Evolutionary conservation across 2,113 vertebrate genomes (phyloP), one percentile per base, ranked within the genome.

Genomic region (Oreocharis arfaki): DNA sequence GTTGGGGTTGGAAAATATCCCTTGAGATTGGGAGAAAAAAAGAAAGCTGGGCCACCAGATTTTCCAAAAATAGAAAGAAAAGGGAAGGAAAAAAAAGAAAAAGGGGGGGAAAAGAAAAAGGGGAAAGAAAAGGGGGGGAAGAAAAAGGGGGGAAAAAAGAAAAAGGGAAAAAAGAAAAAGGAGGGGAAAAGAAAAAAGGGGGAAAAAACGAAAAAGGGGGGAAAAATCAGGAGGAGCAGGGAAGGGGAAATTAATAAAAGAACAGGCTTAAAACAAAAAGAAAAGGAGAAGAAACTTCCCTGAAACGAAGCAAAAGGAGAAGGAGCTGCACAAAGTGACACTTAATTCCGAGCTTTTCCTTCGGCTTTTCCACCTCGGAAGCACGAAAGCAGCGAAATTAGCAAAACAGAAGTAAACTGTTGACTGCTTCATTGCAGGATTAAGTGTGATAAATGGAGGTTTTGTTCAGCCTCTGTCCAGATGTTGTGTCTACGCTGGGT

Each of bases 391-490:
- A 96, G 97, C 97, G 97, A 98, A 98, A 98, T 98, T 98, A 98
- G 98, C 98, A 98, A 98, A 98, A 98, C 98, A 99, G 98, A 98
- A 99, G 98, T 98, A 98, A 98, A 99, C 98, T 98, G 98, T 98
- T 98, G 98, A 99, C 98, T 98, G 98, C 98, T 98, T 98, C 98
- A 98, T 99, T 98, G 98, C 97, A 96, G 98, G 98, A 98, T 99
- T 99, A 99, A 99, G 97, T 98, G 98, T 99, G 98, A 99, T 99
- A 99, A 99, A 99, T 99, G 98, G 99, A 97, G 98, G 98, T 99
- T 99, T 99, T 99, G 99, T 99, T 99, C 99, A 98, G 98, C 98
- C 98, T 98, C 98, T 97, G 98, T 99, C 99, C 99, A 99, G 99
- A 99, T 99, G 99, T 99, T 99, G 99, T 99, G 99, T 98, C 99